These are phyloP conservation scores for Aphelocoma coerulescens DNA, from an alignment of 2,113 vertebrate genomes.

Conservation along the genomic window DNA sequence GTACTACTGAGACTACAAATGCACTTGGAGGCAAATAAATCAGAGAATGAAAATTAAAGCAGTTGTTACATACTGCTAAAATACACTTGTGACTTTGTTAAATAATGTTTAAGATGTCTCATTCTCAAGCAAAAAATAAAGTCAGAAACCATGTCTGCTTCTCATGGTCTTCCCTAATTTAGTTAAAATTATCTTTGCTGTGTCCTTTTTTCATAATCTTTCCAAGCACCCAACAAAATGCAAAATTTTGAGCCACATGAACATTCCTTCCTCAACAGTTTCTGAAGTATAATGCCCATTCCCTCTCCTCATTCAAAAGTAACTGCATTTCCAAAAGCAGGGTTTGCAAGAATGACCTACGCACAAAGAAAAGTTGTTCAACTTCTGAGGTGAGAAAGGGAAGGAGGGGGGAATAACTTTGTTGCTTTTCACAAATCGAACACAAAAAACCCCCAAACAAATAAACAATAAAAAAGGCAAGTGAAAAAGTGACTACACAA, in stretches of 20 bases:
- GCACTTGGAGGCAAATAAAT: conserved; percentile 48
- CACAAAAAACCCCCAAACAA: background rate
- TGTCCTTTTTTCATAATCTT: background rate
- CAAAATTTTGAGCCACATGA: background rate
- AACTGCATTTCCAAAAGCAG: background rate
- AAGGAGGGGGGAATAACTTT: background rate
- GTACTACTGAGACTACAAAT: conserved; percentile 29
- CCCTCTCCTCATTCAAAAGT: background rate
- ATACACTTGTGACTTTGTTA: conserved; percentile 25
- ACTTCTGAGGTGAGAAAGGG: background rate
- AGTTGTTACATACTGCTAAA: conserved; percentile 28
- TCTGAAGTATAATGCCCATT: conserved; percentile 25
- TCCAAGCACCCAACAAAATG: background rate
- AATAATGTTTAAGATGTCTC: background rate
- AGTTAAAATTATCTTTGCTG: background rate
- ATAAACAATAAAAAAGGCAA: background rate
- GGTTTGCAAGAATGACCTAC: background rate
- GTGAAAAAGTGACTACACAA: conserved; percentile 31
- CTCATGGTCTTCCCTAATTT: background rate
- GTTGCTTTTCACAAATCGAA: background rate
- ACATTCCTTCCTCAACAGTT: conserved; percentile 3
- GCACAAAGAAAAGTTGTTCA: background rate
- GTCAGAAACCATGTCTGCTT: background rate
- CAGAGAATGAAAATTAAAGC: conserved; percentile 29
- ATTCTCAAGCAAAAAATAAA: background rate